Base-by-base conservation (phyloP, 2,888 invertebrate genomes). In the Prosopocoilus inquinatus region DNA sequence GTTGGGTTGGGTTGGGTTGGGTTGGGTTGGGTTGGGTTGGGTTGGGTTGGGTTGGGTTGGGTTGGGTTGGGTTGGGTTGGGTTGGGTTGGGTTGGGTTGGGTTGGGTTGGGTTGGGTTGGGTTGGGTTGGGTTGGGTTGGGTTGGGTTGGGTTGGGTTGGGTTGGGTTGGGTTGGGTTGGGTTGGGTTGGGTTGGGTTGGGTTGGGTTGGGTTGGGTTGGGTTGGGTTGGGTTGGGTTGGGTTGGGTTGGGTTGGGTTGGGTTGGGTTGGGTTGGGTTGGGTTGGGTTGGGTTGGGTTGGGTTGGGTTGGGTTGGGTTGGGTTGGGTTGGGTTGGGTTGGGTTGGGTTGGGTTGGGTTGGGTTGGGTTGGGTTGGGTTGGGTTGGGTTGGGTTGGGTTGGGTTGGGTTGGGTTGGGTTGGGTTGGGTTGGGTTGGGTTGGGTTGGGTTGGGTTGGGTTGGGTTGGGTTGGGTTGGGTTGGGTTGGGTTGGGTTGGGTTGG, bases 11-110 rank as follows among this genome's bases (percentile, higher is more conserved):
- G 47, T 51, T 50, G 51, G 51, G 47, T 51, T 50, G 51, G 51
- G 47, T 51, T 50, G 51, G 51, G 47, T 51, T 50, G 51, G 51
- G 47, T 51, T 50, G 51, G 51, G 47, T 51, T 57, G 55, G 33
- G 38, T 55, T 57, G 55, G 33, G 41, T 55, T 57, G 55, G 33
- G 48, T 48, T 54, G 53, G 54, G 20, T 55, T 54, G 53, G 54
- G 20, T 55, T 54, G 53, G 54, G 20, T 43, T 55, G 53, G 52
- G 20, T 33, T 39, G 51, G 43, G 11, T 16, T 54, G 36, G 51
- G 51, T 53, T 53, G 36, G 51, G 51, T 55, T 53, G 52, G 50
- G 16, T 50, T 50, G 47, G 55, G 55, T 33, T 55, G 53, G 53
- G 33, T 13, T 57, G 54, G 55, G 33, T 35, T 55, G 54, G 55